phyloP scores from a whole-genome alignment of 64 coral and sea anemone genomes.

The Montipora efflorescens region DNA sequence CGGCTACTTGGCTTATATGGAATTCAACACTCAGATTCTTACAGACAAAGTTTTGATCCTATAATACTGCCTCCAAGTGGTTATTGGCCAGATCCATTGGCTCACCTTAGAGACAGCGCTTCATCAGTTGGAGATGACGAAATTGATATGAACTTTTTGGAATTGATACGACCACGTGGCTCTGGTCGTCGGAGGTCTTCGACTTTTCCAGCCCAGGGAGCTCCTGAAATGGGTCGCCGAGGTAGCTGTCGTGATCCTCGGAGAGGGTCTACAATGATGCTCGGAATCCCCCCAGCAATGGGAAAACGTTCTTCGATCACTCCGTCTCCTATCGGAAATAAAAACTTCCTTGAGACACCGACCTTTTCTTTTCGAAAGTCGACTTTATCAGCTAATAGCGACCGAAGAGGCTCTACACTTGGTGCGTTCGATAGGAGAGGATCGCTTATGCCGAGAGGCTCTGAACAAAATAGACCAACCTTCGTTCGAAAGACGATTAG shows the following conservation, averaged over 20 bases:
- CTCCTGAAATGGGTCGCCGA: constrained; percentile 28
- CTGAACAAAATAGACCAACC: background rate
- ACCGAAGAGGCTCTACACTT: background rate
- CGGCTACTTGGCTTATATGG: constrained; percentile 74
- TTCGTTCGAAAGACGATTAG: background rate
- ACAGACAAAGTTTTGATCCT: constrained; percentile 77
- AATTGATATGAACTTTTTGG: constrained; percentile 15
- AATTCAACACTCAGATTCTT: constrained; percentile 73
- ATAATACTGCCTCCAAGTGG: constrained; percentile 76
- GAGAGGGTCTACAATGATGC: background rate
- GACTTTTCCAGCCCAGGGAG: constrained; percentile 32
- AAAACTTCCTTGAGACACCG: constrained; percentile 29
- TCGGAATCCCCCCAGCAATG: background rate
- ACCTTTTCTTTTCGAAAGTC: constrained; percentile 1
- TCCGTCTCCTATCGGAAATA: background rate
- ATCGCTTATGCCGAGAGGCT: constrained; percentile 13
- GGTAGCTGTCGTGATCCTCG: constrained; percentile 24
- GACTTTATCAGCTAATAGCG: constrained; percentile 24
- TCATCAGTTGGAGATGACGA: constrained; percentile 20
- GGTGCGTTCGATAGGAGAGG: constrained; percentile 10
- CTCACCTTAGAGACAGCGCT: background rate
- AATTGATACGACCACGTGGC: constrained; percentile 18
- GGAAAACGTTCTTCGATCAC: constrained; percentile 25
- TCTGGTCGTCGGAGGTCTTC: constrained; percentile 44
- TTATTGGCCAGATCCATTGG: constrained; percentile 61